phyloP scores from a whole-genome alignment of 1,140 invertebrate genomes.

The Penaeus japonicus region DNA sequence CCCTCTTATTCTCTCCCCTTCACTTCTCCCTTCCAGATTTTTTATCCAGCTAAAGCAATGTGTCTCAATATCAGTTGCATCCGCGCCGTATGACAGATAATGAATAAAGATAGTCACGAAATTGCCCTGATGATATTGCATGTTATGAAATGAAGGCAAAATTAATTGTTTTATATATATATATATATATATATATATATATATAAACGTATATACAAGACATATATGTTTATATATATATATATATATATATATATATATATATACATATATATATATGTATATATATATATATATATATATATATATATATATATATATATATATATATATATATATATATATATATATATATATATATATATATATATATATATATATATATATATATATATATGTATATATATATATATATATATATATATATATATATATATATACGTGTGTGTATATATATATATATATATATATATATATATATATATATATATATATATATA shows the following conservation, averaged over 20 bases:
- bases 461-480: neutral
- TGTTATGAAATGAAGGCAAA: no score
- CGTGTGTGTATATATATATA: neutral
- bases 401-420: neutral
- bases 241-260: no score
- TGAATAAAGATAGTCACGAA: no score
- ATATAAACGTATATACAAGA: no score
- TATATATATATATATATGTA: conserved; percentile 1
- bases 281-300: neutral
- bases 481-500: neutral
- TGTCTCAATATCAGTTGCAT: no score
- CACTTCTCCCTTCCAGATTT: no score
- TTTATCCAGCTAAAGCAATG: no score
- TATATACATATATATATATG: neutral
- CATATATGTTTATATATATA: neutral
- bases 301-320: neutral
- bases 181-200: no score
- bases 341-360: neutral
- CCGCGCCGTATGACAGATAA: no score
- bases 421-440: neutral
- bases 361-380: conserved; percentile 6
- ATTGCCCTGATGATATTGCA: no score
- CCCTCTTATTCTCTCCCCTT: no score
- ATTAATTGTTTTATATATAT: no score
- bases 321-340: neutral